A percentile compares a stretch with the other conserved stretches of the same genome.
Conservation (phyloP, 1,140 invertebrate genomes). For the Triops cancriformis region DNA sequence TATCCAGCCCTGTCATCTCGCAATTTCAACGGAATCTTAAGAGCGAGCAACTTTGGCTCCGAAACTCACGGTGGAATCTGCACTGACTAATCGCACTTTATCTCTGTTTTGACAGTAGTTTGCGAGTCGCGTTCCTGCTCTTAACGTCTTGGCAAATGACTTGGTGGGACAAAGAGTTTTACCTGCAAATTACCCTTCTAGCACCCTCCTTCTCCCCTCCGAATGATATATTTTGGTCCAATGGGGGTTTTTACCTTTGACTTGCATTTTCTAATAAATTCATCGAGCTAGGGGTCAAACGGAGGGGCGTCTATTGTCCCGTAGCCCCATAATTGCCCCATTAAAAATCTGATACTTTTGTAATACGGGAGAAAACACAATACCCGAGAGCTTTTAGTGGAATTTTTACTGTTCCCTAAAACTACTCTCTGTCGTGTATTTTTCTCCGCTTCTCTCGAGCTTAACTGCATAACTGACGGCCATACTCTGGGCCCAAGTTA, state of each 20-base stretch:
- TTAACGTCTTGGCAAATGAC: neutral
- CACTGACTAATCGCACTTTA: neutral
- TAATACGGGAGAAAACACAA: neutral
- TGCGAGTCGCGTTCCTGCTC: neutral
- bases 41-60: too few relatives aligned
- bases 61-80: too few relatives aligned
- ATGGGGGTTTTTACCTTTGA: too few relatives aligned
- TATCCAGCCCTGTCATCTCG: too few relatives aligned
- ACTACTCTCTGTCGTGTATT: neutral
- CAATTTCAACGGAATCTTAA: too few relatives aligned
- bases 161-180: neutral
- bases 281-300: too few relatives aligned
- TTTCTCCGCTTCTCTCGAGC: neutral
- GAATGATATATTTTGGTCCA: neutral
- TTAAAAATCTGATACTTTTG: neutral
- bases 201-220: neutral
- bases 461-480: neutral
- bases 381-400: neutral
- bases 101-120: neutral
- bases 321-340: neutral
- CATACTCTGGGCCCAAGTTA: neutral
- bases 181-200: too few relatives aligned
- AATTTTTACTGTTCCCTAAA: neutral
- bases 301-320: neutral
- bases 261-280: too few relatives aligned